These are phyloP conservation scores for Microdon myrmicae DNA, from an alignment of 2,888 invertebrate species.

Conservation along the genomic window DNA sequence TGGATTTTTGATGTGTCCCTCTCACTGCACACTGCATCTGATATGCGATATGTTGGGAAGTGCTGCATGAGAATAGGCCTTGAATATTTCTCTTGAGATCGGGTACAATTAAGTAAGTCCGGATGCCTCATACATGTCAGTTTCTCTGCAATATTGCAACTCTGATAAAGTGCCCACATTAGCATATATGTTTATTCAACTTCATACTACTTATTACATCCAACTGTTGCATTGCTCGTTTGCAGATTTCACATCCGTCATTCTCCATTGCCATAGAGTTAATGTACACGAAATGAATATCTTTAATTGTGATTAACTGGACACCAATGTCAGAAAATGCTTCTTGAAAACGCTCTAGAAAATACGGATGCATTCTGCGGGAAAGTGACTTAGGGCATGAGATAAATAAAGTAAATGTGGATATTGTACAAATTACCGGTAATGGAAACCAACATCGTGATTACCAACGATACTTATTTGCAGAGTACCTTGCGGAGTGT, in stretches of 20 bases:
- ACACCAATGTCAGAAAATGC: conserved; percentile 82
- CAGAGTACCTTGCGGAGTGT: conserved; percentile 74
- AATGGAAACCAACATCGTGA: conserved; percentile 98
- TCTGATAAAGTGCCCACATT: background rate
- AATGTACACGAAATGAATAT: conserved; percentile 87
- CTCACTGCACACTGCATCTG: conserved; percentile 85
- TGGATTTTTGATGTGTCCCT: conserved; percentile 80
- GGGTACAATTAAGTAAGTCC: conserved; percentile 57
- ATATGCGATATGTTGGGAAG: conserved; percentile 90
- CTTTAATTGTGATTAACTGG: conserved; percentile 75
- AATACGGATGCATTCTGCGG: conserved; percentile 77
- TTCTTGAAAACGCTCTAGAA: conserved; percentile 76
- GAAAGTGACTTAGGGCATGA: conserved; percentile 10
- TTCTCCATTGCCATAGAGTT: conserved; percentile 98
- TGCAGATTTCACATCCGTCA: conserved; percentile 90
- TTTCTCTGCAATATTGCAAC: conserved; percentile 48
- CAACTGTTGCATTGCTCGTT: conserved; percentile 72
- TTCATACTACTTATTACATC: conserved; percentile 41
- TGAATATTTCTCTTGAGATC: conserved; percentile 72
- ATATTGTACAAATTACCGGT: conserved; percentile 72
- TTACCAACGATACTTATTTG: conserved; percentile 89
- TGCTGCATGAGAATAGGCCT: conserved; percentile 89
- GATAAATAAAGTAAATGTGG: background rate
- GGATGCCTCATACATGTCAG: conserved; percentile 54
- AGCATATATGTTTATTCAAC: conserved; percentile 1